These are phyloP conservation scores for Myripristis jacobus DNA, from an alignment of 2,797 vertebrate genomes.

Conservation along the genomic window DNA sequence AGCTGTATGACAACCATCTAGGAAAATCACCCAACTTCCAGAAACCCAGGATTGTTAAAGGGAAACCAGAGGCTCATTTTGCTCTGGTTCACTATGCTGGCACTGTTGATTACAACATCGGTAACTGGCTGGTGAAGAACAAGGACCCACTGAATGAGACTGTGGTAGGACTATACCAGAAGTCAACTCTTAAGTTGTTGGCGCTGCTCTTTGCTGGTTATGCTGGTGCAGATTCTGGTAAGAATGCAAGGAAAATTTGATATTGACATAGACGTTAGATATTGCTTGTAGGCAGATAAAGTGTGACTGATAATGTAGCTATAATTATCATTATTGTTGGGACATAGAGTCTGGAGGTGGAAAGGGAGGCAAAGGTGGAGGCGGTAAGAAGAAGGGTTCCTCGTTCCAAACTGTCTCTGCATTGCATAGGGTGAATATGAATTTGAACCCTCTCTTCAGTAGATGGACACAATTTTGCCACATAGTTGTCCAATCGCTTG, in stretches of 20 bases:
- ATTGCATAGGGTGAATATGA: slow-evolving; percentile 85
- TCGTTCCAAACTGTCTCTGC: slow-evolving; percentile 94
- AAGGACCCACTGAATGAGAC: slow-evolving; percentile 89
- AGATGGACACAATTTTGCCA: too few relatives aligned
- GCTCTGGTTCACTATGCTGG: too few relatives aligned
- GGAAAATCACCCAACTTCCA: slow-evolving; percentile 88
- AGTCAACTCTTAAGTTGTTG: slow-evolving; percentile 81
- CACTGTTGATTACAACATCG: too few relatives aligned
- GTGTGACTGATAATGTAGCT: too few relatives aligned
- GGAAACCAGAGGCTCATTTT: too few relatives aligned
- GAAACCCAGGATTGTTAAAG: too few relatives aligned
- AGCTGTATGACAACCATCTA: slow-evolving; percentile 87
- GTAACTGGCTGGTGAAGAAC: too few relatives aligned
- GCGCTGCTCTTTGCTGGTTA: slow-evolving; percentile 73
- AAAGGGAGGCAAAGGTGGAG: slow-evolving; percentile 73
- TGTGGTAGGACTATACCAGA: slow-evolving; percentile 87
- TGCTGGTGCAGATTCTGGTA: slow-evolving; percentile 83
- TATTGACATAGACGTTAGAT: too few relatives aligned
- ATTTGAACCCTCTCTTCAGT: too few relatives aligned
- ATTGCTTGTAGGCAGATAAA: background rate
- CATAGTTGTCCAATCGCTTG: too few relatives aligned
- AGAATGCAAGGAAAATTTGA: too few relatives aligned
- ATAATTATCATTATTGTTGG: too few relatives aligned
- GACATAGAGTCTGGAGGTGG: slow-evolving; percentile 25
- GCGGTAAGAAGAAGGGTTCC: slow-evolving; percentile 89